Base-by-base conservation (phyloP, 2,797 vertebrate genomes). In the Coracias cyanogaster region DNA sequence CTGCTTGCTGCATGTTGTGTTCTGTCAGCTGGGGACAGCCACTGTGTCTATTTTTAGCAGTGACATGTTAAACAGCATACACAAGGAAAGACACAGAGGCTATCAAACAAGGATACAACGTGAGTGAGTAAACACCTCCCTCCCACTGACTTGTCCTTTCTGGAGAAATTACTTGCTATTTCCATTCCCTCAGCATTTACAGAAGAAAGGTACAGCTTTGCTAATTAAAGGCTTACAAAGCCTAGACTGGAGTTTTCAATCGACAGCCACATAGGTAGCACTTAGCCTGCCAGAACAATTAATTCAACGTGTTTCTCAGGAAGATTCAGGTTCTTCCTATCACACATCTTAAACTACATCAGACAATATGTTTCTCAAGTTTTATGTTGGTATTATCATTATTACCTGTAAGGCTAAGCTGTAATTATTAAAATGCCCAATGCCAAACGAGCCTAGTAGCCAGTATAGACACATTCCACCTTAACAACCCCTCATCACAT, bases 381-480 rank as follows among this genome's bases (percentile, higher is more conserved):
- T 89, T 85, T 39, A 71, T 46, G 57, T 48, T 69, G 71, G 2
- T 82, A 62, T 67, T 51, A 46, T 79, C 21, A 87, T 94, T 78
- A 79, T 41, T 48, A 29, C 45, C 35, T 64, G 31, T 37, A 79
- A 89, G 49, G 29, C 31, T 82, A 33, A 85, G 22, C 48, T 86
- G 48, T 52, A 73, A 88, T 89, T 90, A 96, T 61, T 87, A 46
- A 80, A 62, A 73, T 60, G 26, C 15, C 29, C 31, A 25, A 3
- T 78, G 79, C 48, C 81, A 45, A 91, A 93, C 71, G 88, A 80
- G 72, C 76, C 74, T 77, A 26, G n/a, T n/a, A 93, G 35, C 71
- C 28, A 11, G 91, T 87, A 54, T 10, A 58, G 52, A 45, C 74
- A 94, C 82, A 93, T 93, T 87, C 93, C 85, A 82, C 9, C 28